Percentiles rank a stretch among this genome's conserved stretches.
phyloP scores from a whole-genome alignment of 2,113 vertebrate species.

The Azemiops feae region DNA sequence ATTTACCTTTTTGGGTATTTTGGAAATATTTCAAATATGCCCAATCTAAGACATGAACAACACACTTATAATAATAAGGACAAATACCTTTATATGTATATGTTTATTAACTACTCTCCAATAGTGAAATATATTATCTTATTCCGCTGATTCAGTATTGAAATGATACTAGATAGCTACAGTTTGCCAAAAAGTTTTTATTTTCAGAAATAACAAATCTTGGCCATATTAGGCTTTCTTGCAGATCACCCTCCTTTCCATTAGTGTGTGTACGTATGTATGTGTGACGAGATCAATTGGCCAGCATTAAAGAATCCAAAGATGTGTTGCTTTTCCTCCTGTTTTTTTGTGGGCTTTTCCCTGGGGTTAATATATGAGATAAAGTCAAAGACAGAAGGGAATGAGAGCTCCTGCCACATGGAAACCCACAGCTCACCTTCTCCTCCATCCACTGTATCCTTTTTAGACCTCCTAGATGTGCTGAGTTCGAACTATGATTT shows the following conservation, averaged over 20 bases:
- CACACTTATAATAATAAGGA: neutral
- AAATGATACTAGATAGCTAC: neutral
- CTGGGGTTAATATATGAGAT: neutral
- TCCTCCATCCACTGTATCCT: neutral
- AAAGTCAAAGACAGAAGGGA: neutral
- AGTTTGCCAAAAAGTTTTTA: neutral
- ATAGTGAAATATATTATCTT: neutral
- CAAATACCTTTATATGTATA: neutral
- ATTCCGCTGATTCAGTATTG: neutral
- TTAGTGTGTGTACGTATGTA: neutral
- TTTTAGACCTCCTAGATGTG: neutral
- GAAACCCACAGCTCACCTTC: neutral
- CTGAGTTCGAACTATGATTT: neutral
- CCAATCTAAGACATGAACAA: neutral
- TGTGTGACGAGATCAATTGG: neutral
- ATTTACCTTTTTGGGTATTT: neutral
- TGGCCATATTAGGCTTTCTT: neutral
- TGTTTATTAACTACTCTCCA: neutral
- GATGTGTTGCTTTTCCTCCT: neutral
- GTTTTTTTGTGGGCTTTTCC: neutral
- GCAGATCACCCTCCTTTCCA: neutral
- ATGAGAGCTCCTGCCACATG: neutral
- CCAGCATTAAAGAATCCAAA: neutral
- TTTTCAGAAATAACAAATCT: neutral
- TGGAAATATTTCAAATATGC: neutral